Evolutionary conservation across 1,140 invertebrate species (phyloP), one percentile per base, ranked within the genome.

Genomic region (Rhyzopertha dominica): DNA sequence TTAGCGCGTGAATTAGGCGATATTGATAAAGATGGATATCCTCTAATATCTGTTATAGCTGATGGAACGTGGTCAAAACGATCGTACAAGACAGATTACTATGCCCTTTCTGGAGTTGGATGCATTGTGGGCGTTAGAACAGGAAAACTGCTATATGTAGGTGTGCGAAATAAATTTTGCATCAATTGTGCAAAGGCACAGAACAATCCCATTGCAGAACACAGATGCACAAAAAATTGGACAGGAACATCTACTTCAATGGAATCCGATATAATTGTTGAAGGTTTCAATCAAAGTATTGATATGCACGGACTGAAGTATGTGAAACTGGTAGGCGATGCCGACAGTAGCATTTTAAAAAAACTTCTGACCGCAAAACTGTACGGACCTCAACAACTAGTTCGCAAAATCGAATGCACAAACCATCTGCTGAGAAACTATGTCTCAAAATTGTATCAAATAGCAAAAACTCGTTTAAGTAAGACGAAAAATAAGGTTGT

Each of bases 141-240:
- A n/a, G 37, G 37, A 39, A 39, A 44, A 32, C 68, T 13, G 45
- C 70, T 7, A 56, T 56, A 36, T 43, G n/a, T 68, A 28, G 64
- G 57, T 13, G 48, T 68, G 2, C 32, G 60, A 16, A 67, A 66
- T 36, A 68, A 59, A 52, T 60, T 50, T 43, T 69, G 67, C 18
- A 12, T 20, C 7, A 47, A 36, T 18, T 47, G 47, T 48, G 22
- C 41, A n/a, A n/a, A n/a, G n/a, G n/a, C n/a, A n/a, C n/a, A n/a
- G n/a, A n/a, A n/a, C n/a, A n/a, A n/a, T n/a, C n/a, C n/a, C n/a
- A n/a, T n/a, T n/a, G n/a, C n/a, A n/a, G n/a, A n/a, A n/a, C n/a
- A n/a, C n/a, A n/a, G n/a, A n/a, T n/a, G n/a, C n/a, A n/a, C n/a
- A n/a, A n/a, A n/a, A n/a, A n/a, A n/a, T n/a, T n/a, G n/a, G n/a